These are phyloP conservation scores for Dinocampus coccinellae DNA, from an alignment of 2,888 invertebrate genomes.

Conservation along the genomic window DNA sequence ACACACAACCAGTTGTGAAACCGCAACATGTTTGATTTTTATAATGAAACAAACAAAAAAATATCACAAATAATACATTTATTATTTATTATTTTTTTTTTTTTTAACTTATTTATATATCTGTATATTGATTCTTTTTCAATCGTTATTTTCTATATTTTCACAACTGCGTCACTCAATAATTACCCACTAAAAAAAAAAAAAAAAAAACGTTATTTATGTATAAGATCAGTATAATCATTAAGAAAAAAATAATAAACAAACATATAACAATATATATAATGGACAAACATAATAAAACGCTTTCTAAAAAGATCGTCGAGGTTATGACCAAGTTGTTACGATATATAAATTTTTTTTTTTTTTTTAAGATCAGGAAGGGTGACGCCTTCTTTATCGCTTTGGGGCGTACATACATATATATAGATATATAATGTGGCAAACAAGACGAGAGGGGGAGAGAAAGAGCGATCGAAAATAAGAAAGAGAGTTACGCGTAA, in stretches of 20 bases:
- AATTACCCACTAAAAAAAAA: background rate
- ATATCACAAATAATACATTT: background rate
- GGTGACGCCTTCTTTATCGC: conserved; percentile 24
- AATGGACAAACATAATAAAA: background rate
- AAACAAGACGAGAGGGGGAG: background rate
- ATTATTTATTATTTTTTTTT: background rate
- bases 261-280: background rate
- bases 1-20: background rate
- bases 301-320: background rate
- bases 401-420: background rate
- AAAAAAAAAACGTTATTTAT: background rate
- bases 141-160: background rate
- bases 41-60: background rate
- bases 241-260: background rate
- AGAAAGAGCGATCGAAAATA: background rate
- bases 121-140: too few species aligned
- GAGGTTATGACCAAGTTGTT: conserved; percentile 4
- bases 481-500: conserved; percentile 23
- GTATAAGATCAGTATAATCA: too few species aligned
- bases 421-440: background rate
- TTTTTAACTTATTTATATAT: too few species aligned
- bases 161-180: background rate
- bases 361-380: conserved; percentile 12
- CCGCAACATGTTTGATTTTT: background rate
- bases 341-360: background rate